Conservation (phyloP, 1,140 invertebrate genomes). For the Megalonaias nervosa region DNA sequence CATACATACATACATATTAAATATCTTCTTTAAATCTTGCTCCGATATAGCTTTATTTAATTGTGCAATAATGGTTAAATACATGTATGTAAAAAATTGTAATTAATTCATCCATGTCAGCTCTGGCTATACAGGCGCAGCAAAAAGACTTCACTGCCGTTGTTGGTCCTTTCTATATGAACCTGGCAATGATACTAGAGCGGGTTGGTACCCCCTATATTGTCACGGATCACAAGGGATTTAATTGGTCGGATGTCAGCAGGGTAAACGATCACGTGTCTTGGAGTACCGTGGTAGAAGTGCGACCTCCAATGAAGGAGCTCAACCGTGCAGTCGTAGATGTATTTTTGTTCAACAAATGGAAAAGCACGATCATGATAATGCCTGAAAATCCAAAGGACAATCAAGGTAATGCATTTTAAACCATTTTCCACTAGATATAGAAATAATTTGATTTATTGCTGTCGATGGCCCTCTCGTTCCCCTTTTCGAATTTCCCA, state of each 20-base stretch:
- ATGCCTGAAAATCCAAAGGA: slow-evolving; percentile 57
- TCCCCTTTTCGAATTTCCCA: too few species aligned
- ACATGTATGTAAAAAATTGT: too few species aligned
- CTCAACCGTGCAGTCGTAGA: slow-evolving; percentile 62
- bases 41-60: too few species aligned
- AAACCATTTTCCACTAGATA: not conserved
- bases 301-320: slow-evolving; percentile 53
- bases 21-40: too few species aligned
- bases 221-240: slow-evolving; percentile 63
- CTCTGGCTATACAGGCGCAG: slow-evolving; percentile 34
- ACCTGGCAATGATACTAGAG: slow-evolving; percentile 62
- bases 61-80: too few species aligned
- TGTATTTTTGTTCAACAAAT: slow-evolving; percentile 47
- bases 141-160: slow-evolving; percentile 45
- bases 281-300: slow-evolving; percentile 57
- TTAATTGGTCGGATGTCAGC: slow-evolving; percentile 61
- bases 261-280: slow-evolving; percentile 48
- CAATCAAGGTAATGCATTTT: slow-evolving; percentile 53
- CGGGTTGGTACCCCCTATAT: slow-evolving; percentile 57
- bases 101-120: slow-evolving; percentile 19
- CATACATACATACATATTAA: too few species aligned
- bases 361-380: slow-evolving; percentile 56
- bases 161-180: slow-evolving; percentile 65
- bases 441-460: too few species aligned
- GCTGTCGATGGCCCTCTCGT: too few species aligned